Conservation (phyloP, 2,113 vertebrate species). For the Chinchilla lanigera region DNA sequence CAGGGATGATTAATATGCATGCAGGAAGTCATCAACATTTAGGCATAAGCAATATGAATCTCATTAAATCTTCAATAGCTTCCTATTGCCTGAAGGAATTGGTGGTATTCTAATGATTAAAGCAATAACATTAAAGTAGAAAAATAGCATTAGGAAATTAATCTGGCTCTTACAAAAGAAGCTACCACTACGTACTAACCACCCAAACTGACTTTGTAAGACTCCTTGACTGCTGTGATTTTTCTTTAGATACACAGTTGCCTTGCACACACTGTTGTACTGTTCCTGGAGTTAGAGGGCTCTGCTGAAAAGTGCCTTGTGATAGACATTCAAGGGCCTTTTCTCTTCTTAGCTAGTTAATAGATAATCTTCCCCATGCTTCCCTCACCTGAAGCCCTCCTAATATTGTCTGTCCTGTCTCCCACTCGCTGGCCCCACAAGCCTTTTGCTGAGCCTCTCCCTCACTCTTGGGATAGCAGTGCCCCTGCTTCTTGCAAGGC, state of each 20-base stretch:
- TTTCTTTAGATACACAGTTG: not conserved
- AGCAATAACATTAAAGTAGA: slow-evolving; percentile 79
- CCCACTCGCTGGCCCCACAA: not conserved
- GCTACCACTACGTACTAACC: slow-evolving; percentile 46
- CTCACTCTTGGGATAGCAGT: slow-evolving; percentile 1
- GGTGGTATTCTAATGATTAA: slow-evolving; percentile 80
- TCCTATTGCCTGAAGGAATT: slow-evolving; percentile 79
- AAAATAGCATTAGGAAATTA: slow-evolving; percentile 75
- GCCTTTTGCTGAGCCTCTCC: not conserved
- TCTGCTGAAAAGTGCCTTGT: not conserved
- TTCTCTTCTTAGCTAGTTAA: slow-evolving; percentile 47
- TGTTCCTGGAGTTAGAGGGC: not conserved
- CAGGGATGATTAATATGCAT: slow-evolving; percentile 80
- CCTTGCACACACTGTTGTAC: not conserved
- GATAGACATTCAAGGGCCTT: not conserved
- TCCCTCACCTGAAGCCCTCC: not conserved
- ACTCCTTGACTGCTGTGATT: not conserved
- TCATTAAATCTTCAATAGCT: slow-evolving; percentile 81
- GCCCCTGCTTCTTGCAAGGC: not conserved
- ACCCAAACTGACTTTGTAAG: not conserved
- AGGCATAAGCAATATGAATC: slow-evolving; percentile 77
- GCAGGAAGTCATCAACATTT: slow-evolving; percentile 82
- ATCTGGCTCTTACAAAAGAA: slow-evolving; percentile 68
- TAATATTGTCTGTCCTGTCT: not conserved
- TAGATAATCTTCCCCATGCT: slow-evolving; percentile 35